Evolutionary conservation across 2,888 invertebrate species (phyloP), one percentile per base, ranked within the genome.

Genomic region (Synanthedon tipuliformis): DNA sequence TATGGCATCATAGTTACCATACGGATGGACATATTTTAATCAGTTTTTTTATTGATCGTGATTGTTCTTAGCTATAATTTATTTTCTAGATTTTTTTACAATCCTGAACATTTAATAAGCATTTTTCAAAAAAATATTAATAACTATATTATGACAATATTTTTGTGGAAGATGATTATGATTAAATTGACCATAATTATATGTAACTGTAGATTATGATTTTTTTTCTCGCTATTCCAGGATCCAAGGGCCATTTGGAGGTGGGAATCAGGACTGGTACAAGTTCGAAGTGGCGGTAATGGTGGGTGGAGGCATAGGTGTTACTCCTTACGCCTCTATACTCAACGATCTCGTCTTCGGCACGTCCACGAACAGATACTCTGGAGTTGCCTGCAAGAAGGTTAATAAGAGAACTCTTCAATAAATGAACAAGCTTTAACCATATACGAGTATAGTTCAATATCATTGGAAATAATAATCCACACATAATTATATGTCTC

Each of bases 201-300:
- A 23, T 27, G 10, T 10, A 50, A 15, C 34, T 52, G 4, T 27
- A 16, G 27, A 27, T 45, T 11, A 45, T 40, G 48, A 50, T 50
- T 40, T 23, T 53, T 53, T 55, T 3, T 34, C 34, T 34, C 34
- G 34, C 13, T 45, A 45, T 45, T 45, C 45, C 58, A 91, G 97
- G 53, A 92, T 98, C 56, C 97, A 97, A 77, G 98, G 98, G 7
- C 98, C 98, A 0, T 98, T 97, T 64, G 98, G 98, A 3, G 98
- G 98, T 12, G 98, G 98, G 11, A 98, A 98, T 83, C 98, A 98
- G 75, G 97, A 97, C 80, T 97, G 97, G 97, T 97, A 97, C 85
- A 98, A 98, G 77, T 98, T 98, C 71, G 97, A 97, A 75, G 97
- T 98, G 10, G 98, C 98, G 0, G 96, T 98, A 11, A 97, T 98